Percentiles rank a stretch among this genome's conserved stretches.
phyloP scores from a whole-genome alignment of 2,888 invertebrate genomes.

The Eupithecia subumbrata region DNA sequence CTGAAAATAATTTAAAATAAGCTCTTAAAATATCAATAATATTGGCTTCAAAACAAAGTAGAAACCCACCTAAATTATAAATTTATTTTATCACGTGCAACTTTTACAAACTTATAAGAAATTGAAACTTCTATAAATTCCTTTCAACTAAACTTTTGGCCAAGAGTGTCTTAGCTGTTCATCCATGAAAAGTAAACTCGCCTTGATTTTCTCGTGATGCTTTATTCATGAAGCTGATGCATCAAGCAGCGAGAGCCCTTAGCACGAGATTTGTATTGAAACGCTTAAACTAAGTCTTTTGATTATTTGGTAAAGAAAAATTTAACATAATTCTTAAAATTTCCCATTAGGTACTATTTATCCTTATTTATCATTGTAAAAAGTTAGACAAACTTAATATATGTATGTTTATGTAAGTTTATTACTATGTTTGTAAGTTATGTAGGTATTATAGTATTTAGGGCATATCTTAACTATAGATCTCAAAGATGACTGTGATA shows the following conservation, averaged over 20 bases:
- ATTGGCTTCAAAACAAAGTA: neutral
- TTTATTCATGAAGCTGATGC: slow-evolving; percentile 44
- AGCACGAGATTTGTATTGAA: neutral
- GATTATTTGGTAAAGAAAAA: neutral
- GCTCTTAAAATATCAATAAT: neutral
- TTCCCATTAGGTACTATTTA: too few relatives aligned
- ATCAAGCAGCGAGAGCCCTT: slow-evolving; percentile 21
- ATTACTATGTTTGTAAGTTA: too few relatives aligned
- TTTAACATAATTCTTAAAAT: too few relatives aligned
- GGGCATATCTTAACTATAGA: too few relatives aligned
- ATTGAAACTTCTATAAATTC: neutral
- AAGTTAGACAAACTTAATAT: too few relatives aligned
- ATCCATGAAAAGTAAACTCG: slow-evolving; percentile 37
- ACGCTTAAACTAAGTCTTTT: neutral
- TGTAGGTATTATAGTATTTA: too few relatives aligned
- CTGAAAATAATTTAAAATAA: too few relatives aligned
- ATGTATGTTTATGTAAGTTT: too few relatives aligned
- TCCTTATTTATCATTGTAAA: too few relatives aligned
- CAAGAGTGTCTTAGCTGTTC: slow-evolving; percentile 31
- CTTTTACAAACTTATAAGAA: neutral
- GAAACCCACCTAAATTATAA: neutral
- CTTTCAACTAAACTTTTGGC: slow-evolving; percentile 18
- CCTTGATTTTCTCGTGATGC: slow-evolving; percentile 38
- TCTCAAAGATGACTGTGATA: too few relatives aligned
- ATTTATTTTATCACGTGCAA: neutral